A percentile compares a stretch with the other conserved stretches of the same genome.
Evolutionary conservation across 2,888 invertebrate species (phyloP).

Genomic region (Eupithecia abbreviata): DNA sequence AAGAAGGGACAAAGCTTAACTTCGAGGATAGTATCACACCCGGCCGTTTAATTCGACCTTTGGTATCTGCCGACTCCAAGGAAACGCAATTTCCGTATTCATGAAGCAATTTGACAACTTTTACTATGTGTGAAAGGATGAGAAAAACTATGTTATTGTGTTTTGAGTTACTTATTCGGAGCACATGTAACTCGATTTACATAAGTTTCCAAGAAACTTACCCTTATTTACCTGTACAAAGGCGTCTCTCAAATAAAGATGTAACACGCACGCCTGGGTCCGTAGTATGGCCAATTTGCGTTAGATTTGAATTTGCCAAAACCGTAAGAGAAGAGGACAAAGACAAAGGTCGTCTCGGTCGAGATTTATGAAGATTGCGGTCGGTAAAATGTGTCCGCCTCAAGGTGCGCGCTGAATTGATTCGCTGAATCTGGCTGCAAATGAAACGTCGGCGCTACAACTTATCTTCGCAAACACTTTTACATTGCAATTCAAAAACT

Average conservation of each 20-base stretch:
- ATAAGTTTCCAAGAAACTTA: constrained; percentile 61
- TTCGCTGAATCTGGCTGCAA: constrained; percentile 39
- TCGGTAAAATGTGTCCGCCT: constrained; percentile 57
- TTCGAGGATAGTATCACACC: constrained; percentile 45
- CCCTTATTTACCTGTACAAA: constrained; percentile 64
- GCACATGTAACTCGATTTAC: constrained; percentile 67
- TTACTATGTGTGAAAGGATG: constrained; percentile 47
- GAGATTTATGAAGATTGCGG: constrained; percentile 79
- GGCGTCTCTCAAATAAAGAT: constrained; percentile 60
- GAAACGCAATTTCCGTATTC: constrained; percentile 52
- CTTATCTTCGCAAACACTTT: constrained; percentile 28
- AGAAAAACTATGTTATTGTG: constrained; percentile 55
- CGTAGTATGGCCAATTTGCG: constrained; percentile 69
- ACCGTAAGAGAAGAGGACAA: constrained; percentile 68
- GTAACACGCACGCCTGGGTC: constrained; percentile 55
- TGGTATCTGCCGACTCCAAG: constrained; percentile 38
- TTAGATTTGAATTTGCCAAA: constrained; percentile 75
- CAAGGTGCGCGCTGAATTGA: constrained; percentile 48
- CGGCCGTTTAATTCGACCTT: constrained; percentile 48
- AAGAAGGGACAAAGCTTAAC: constrained; percentile 46
- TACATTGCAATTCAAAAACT: constrained; percentile 1
- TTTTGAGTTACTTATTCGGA: constrained; percentile 62
- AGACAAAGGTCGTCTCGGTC: constrained; percentile 72
- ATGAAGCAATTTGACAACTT: constrained; percentile 54
- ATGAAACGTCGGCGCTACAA: constrained; percentile 39